Base-by-base conservation (phyloP, 2,888 invertebrate species). In the Pseudococcus longispinus region DNA sequence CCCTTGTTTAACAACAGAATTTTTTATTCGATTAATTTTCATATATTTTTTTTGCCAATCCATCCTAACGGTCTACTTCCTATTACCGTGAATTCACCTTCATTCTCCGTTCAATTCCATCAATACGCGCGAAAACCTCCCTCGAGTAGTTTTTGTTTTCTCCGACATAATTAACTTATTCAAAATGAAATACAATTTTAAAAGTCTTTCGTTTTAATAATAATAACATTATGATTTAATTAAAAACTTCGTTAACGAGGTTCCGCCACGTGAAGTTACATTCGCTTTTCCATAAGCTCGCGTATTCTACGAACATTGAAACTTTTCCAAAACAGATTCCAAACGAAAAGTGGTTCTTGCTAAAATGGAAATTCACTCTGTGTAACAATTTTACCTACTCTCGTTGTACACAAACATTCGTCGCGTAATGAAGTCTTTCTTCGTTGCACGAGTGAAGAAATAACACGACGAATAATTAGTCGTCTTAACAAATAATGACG, bases 181-280 rank as follows among this genome's bases (percentile, higher is more conserved):
- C 83, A 55, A 83, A 83, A 83, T 29, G 83, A 29, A 51, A 83
- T n/a, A 51, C 55, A 83, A 42, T 37, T 74, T 74, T 74, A 74
- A 74, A 74, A 74, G 74, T 37, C 74, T 74, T 74, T 51, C 83
- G 51, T 83, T 83, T 83, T 51, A 83, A 51, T 51, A 83, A 51
- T 51, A 83, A 83, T 55, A 83, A 83, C 83, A 83, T 83, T 83
- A 44, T 83, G 55, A 83, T 83, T 83, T 55, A 83, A 83, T 83
- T 83, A 83, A 83, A 83, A 83, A 83, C 51, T 83, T 83, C 51
- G 83, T 83, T 83, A 83, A 83, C 83, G 83, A 83, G 83, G 15
- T 51, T 46, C 8, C 65, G 65, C 65, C 0, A 13, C 23, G 26
- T 26, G 20, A 23, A 65, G 23, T 74, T 15, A 74, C 74, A 51